These are phyloP conservation scores for Pipistrellus pipistrellus DNA, from an alignment of 2,797 vertebrate species.

Conservation along the genomic window DNA sequence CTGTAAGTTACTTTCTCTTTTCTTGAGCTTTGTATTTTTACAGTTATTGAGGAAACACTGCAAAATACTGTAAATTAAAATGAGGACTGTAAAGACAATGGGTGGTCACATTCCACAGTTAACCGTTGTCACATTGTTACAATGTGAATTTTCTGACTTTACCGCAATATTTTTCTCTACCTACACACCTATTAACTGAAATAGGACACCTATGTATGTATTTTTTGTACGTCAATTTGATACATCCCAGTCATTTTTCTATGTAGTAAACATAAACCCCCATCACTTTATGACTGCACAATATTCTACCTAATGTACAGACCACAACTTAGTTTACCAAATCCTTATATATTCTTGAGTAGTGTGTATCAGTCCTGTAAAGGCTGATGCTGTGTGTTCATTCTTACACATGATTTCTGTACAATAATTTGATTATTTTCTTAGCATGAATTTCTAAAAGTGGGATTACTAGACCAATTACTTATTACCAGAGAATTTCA, in stretches of 20 bases:
- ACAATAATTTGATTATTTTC: conserved; percentile 34
- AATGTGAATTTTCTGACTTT: background rate
- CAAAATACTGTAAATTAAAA: background rate
- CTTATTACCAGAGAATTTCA: conserved; percentile 22
- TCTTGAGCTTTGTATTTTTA: background rate
- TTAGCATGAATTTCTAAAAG: conserved; percentile 36
- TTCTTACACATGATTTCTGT: background rate
- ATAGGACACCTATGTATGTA: background rate
- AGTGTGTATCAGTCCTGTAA: background rate
- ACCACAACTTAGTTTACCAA: background rate
- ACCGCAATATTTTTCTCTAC: background rate
- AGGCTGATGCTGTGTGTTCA: background rate
- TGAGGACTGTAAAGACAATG: background rate
- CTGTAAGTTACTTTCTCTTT: background rate
- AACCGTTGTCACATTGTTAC: background rate
- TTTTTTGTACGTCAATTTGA: background rate
- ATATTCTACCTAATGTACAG: background rate
- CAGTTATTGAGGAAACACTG: conserved; percentile 7
- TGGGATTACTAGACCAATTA: conserved; percentile 11
- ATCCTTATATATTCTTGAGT: background rate
- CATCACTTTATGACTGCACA: background rate
- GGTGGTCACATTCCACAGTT: background rate
- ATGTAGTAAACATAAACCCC: background rate
- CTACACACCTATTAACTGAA: background rate
- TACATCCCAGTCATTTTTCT: background rate